Conservation (phyloP, 2,797 vertebrate species). For the Poeciliopsis gracilis region DNA sequence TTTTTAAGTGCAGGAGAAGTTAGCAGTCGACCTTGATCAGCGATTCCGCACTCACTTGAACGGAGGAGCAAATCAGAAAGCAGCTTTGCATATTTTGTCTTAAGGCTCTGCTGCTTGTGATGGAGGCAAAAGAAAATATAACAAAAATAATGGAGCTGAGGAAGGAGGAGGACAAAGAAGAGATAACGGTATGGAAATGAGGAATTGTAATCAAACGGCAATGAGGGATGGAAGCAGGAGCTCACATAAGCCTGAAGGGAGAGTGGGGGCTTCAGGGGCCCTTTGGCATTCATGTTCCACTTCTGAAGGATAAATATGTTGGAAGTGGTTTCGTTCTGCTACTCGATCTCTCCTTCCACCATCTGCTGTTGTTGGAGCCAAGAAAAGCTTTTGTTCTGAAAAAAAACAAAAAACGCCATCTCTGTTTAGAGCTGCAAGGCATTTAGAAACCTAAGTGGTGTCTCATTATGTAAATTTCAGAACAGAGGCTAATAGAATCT, state of each 20-base stretch:
- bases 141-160: conserved; percentile 37
- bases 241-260: conserved; percentile 29
- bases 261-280: conserved; percentile 28
- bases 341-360: conserved; percentile 25
- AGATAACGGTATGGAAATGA: conserved; percentile 39
- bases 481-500: conserved; percentile 9
- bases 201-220: conserved; percentile 46
- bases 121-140: conserved; percentile 26
- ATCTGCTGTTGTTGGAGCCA: conserved; percentile 41
- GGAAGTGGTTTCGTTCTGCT: conserved; percentile 25
- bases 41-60: conserved; percentile 18
- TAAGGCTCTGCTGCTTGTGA: conserved; percentile 39
- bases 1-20: conserved; percentile 3
- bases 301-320: conserved; percentile 44
- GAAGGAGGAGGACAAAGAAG: conserved; percentile 18
- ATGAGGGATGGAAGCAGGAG: conserved; percentile 24
- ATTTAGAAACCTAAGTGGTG: not conserved
- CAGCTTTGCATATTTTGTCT: conserved; percentile 55
- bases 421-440: not conserved
- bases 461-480: conserved; percentile 16
- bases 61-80: conserved; percentile 42
- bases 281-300: conserved; percentile 30
- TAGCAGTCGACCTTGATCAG: conserved; percentile 14
- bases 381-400: conserved; percentile 12
- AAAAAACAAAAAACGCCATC: not conserved